These are phyloP conservation scores for Drosophila parthenogenetica DNA, from an alignment of 2,888 invertebrate genomes.

Conservation along the genomic window DNA sequence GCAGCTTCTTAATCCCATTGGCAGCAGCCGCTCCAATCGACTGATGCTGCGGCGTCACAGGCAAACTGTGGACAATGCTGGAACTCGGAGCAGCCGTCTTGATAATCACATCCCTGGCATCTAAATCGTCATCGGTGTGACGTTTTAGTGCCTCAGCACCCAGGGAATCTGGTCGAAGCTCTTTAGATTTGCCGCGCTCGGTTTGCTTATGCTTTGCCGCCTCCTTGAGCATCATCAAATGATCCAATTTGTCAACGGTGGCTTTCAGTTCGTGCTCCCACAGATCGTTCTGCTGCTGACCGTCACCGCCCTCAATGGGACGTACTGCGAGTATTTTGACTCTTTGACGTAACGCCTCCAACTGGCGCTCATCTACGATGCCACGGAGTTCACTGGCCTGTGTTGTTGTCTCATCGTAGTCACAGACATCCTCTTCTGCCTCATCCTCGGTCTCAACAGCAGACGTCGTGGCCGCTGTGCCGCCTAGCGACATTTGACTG, in stretches of 20 bases:
- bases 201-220: conserved; percentile 66
- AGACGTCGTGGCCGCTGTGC: conserved; percentile 37
- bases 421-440: conserved; percentile 63
- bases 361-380: conserved; percentile 85
- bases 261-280: conserved; percentile 92
- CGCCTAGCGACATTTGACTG: conserved; percentile 86
- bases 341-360: conserved; percentile 89
- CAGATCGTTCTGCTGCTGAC: conserved; percentile 87
- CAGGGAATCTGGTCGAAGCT: conserved; percentile 76
- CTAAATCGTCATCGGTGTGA: conserved; percentile 64
- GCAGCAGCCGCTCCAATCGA: conserved; percentile 18
- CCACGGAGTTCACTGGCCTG: conserved; percentile 58
- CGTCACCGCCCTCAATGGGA: conserved; percentile 90
- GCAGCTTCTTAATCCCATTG: conserved; percentile 81
- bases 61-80: conserved; percentile 74
- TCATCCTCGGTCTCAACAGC: conserved; percentile 63
- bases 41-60: conserved; percentile 83
- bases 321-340: conserved; percentile 90
- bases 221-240: conserved; percentile 87
- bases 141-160: conserved; percentile 77
- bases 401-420: conserved; percentile 62
- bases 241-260: conserved; percentile 91
- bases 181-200: conserved; percentile 49
- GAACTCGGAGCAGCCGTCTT: conserved; percentile 46
- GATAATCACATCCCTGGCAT: conserved; percentile 58